Evolutionary conservation across 2,888 invertebrate species (phyloP).

Genomic region (Himalopsyche japonica): DNA sequence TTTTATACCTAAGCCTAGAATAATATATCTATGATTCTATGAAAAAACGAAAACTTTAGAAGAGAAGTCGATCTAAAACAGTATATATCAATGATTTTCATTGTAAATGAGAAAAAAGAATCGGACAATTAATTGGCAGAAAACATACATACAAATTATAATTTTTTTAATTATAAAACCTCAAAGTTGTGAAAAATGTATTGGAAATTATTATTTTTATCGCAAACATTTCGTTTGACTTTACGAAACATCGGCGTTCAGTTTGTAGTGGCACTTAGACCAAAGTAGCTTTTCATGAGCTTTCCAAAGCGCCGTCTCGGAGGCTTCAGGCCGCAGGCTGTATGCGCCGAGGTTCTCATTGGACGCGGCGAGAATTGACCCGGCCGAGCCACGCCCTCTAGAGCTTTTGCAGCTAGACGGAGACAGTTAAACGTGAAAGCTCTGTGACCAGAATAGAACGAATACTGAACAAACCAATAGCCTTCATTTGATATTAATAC

Average conservation of each 20-base stretch:
- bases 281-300: constrained; percentile 14
- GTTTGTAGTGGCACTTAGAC: constrained; percentile 16
- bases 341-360: background rate
- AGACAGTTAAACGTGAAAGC: background rate
- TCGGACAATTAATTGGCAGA: no score
- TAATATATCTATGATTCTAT: no score
- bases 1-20: no score
- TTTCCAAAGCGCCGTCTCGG: background rate
- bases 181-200: background rate
- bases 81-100: no score
- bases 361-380: constrained; percentile 2
- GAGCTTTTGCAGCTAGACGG: background rate
- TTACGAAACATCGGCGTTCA: background rate
- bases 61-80: no score
- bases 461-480: background rate
- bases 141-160: no score
- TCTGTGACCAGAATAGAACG: background rate
- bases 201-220: background rate
- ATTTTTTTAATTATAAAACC: no score
- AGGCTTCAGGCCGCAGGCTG: background rate
- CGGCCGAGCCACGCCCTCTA: background rate
- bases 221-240: background rate
- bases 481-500: background rate
- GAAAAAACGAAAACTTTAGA: no score
- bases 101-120: no score